Base-by-base conservation (phyloP, 2,113 vertebrate species). In the Tragulus kanchil region DNA sequence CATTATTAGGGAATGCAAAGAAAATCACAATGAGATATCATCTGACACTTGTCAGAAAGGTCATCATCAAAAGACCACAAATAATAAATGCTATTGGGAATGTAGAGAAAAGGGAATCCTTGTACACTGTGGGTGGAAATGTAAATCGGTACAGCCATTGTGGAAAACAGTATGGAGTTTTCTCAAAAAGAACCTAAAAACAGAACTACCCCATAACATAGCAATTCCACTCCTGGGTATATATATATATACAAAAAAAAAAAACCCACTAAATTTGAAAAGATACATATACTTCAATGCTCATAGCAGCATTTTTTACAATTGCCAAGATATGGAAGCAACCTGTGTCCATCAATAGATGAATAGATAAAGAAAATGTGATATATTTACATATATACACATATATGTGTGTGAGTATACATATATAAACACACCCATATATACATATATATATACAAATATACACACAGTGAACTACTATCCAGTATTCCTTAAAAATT, bases 381-480 rank as follows among this genome's bases (percentile, higher is more conserved):
- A n/a, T 21, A 6, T n/a, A 4, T n/a, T n/a, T n/a, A n/a, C n/a
- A n/a, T n/a, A n/a, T n/a, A n/a, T n/a, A n/a, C n/a, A n/a, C n/a
- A 3, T 78, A 2, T 71, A 5, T 1, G 1, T 42, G 8, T 42
- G 67, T 71, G 2, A 21, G 2, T 5, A 5, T 21, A 11, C 1
- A 6, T 0, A n/a, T 1, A 54, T 6, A n/a, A n/a, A n/a, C n/a
- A n/a, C n/a, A n/a, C n/a, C n/a, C n/a, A n/a, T 0, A 31, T 0
- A 31, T 3, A 52, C 14, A 15, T 4, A 50, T 26, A 50, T 14
- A 8, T 31, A 8, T 52, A 79, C n/a, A 79, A 3, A 19, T 5
- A n/a, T 3, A 36, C 50, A 81, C 3, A 81, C 31, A 58, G 36
- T 15, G 54, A 56, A 58, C n/a, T 23, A 15, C 31, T 81, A 81